Evolutionary conservation across 2,888 invertebrate species (phyloP), one percentile per base, ranked within the genome.

Genomic region (Caenorhabditis macrosperma): DNA sequence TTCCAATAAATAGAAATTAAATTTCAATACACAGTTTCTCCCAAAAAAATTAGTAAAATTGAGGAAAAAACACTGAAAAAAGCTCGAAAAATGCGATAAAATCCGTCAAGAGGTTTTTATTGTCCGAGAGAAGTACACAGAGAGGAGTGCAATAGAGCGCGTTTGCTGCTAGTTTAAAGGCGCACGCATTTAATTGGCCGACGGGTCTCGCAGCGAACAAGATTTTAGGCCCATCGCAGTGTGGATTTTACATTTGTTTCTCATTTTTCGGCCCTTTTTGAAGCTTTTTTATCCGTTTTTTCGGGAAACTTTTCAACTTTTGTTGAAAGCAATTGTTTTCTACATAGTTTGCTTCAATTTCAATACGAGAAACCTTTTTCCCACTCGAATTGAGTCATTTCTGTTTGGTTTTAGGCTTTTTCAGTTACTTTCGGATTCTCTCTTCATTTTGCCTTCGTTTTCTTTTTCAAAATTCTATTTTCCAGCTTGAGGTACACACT

Each of bases 401-500:
- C n/a, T n/a, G n/a, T n/a, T n/a, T n/a, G n/a, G n/a, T n/a, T n/a
- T n/a, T n/a, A n/a, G 48, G 22, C 30, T 48, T 35, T 63, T 50
- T 20, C 20, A n/a, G n/a, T 41, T 22, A 46, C 44, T 10, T 28
- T 35, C 44, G 38, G 20, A 46, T 33, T 3, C 44, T 26, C 44
- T 33, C n/a, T 20, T n/a, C 22, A 22, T 44, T 78, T 60, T 28
- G 12, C 24, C 4, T 33, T 44, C 12, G 15, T 35, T 55, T 60
- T 57, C 15, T 4, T 59, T 26, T 2, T 61, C 28, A 24, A 35
- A 12, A 54, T 1, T 9, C 7, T 12, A 20, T 41, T 46, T 72
- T 81, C 61, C 77, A 77, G 81, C 81, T 77, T 77, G 81, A 59
- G 74, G 72, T 81, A 77, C 68, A 61, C 63, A 80, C 54, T 67